These are phyloP conservation scores for Penaeus indicus DNA, from an alignment of 1,140 invertebrate species.

Conservation along the genomic window DNA sequence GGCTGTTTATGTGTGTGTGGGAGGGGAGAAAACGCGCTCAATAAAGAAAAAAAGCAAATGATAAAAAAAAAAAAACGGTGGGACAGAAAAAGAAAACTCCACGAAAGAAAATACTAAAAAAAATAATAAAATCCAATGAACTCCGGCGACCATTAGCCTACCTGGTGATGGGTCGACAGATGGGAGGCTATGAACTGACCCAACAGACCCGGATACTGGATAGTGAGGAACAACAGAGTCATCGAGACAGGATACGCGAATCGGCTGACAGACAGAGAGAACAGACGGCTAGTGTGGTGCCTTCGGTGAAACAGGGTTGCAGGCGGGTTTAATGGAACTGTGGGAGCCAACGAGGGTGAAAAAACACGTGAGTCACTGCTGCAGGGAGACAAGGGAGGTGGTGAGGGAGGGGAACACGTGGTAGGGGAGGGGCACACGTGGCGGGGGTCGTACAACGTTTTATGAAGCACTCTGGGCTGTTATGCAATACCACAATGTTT, in stretches of 20 bases:
- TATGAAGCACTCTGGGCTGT: too few species aligned
- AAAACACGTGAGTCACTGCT: constrained; percentile 42
- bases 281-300: too few species aligned
- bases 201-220: constrained; percentile 59
- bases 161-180: constrained; percentile 56
- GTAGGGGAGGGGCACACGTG: neutral
- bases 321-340: too few species aligned
- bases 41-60: constrained; percentile 72
- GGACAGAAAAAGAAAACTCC: constrained; percentile 50
- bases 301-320: too few species aligned
- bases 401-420: too few species aligned
- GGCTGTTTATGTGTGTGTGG: too few species aligned
- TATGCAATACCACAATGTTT: too few species aligned
- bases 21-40: too few species aligned
- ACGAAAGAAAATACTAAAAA: constrained; percentile 16
- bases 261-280: constrained; percentile 50
- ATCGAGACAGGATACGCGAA: constrained; percentile 58
- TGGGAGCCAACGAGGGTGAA: constrained; percentile 2
- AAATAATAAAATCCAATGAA: constrained; percentile 30
- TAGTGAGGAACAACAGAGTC: constrained; percentile 58
- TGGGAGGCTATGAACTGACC: constrained; percentile 63
- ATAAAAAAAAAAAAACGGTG: neutral
- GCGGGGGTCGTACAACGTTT: too few species aligned
- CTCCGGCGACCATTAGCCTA: constrained; percentile 30
- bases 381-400: neutral